Conservation (phyloP, 2,113 vertebrate species). For the Ammodytes dubius region DNA sequence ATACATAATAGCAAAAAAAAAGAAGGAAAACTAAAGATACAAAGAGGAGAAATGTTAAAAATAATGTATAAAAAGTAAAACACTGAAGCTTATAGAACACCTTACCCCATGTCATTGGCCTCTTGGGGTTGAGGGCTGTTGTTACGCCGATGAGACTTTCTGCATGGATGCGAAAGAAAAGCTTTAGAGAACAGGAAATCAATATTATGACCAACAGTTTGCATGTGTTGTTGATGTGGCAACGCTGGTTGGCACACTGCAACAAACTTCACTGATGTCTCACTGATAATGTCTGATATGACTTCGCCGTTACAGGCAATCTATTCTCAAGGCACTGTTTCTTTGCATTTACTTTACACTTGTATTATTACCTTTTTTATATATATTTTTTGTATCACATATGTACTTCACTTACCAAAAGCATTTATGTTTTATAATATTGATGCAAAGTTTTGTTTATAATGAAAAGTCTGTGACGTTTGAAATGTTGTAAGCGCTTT, state of each 20-base stretch:
- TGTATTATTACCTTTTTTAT: too few species aligned
- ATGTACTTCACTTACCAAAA: not conserved
- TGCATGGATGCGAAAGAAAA: slow-evolving; percentile 34
- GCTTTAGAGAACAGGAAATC: not conserved
- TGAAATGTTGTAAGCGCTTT: not conserved
- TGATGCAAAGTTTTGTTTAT: not conserved
- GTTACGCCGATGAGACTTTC: slow-evolving; percentile 65
- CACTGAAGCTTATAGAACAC: not conserved
- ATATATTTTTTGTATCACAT: too few species aligned
- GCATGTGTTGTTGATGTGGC: too few species aligned
- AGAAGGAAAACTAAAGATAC: not conserved
- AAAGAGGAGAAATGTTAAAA: not conserved
- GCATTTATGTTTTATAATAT: not conserved
- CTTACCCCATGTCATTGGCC: slow-evolving; percentile 77
- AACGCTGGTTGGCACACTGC: too few species aligned
- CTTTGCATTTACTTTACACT: too few species aligned
- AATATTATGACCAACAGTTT: not conserved
- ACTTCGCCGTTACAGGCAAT: too few species aligned
- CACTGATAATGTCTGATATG: not conserved
- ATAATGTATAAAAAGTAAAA: not conserved
- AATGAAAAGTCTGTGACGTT: not conserved
- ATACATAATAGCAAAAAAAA: not conserved
- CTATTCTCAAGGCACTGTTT: too few species aligned
- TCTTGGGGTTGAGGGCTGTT: slow-evolving; percentile 58
- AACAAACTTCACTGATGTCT: not conserved